A percentile compares a stretch with the other conserved stretches of the same genome.
phyloP scores from a whole-genome alignment of 2,888 invertebrate genomes.

The Drosophila eohydei region DNA sequence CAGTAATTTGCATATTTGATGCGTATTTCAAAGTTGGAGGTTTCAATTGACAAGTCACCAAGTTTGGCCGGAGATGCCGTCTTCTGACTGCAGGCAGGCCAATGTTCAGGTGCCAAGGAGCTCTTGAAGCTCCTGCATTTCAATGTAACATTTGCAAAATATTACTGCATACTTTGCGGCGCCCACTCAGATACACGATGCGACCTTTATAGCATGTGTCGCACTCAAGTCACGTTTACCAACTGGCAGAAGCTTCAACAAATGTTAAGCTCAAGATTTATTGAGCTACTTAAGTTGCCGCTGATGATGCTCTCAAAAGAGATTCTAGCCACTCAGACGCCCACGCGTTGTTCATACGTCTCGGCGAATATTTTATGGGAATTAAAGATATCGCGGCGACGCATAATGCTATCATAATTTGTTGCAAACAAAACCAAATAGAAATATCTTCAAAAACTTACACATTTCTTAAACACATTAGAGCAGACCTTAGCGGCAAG shows the following conservation, averaged over 20 bases:
- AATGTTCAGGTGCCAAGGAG: conserved; percentile 31
- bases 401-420: conserved; percentile 23
- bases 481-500: conserved; percentile 23
- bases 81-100: conserved; percentile 19
- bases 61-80: conserved; percentile 4
- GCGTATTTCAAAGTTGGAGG: conserved; percentile 23
- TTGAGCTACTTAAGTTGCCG: conserved; percentile 73
- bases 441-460: conserved; percentile 3
- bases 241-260: conserved; percentile 67
- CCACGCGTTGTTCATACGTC: conserved; percentile 27
- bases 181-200: conserved; percentile 22
- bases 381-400: conserved; percentile 34
- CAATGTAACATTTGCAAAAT: conserved; percentile 63
- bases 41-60: conserved; percentile 50
- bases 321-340: conserved; percentile 23
- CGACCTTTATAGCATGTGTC: conserved; percentile 60
- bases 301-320: conserved; percentile 56
- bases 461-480: conserved; percentile 7
- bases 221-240: conserved; percentile 72
- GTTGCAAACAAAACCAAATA: conserved; percentile 12
- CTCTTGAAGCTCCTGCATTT: conserved; percentile 52
- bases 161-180: conserved; percentile 58
- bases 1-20: conserved; percentile 58
- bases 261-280: conserved; percentile 77
- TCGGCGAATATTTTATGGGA: conserved; percentile 32